These are phyloP conservation scores for Brachionus rubens DNA, from an alignment of 1,140 invertebrate species.

Conservation along the genomic window DNA sequence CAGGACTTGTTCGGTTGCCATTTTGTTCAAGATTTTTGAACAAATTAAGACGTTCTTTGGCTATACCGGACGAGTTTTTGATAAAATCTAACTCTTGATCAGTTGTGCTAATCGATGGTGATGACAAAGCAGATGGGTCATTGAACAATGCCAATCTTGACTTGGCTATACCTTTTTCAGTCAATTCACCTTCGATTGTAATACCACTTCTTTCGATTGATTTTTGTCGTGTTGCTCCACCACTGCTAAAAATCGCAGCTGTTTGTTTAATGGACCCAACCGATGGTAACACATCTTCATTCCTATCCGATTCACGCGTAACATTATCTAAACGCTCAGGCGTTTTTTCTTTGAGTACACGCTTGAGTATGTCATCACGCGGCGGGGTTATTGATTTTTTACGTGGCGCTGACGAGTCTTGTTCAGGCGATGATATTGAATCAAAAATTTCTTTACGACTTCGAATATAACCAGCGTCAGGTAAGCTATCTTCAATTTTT, in stretches of 20 bases:
- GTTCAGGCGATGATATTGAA: background rate
- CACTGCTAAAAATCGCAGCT: slow-evolving; percentile 23
- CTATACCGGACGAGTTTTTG: slow-evolving; percentile 31
- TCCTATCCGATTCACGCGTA: background rate
- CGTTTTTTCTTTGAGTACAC: slow-evolving; percentile 16
- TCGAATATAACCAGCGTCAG: slow-evolving; percentile 24
- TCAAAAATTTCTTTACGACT: background rate
- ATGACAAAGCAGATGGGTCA: background rate
- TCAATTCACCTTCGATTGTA: slow-evolving; percentile 24
- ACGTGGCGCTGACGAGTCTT: background rate
- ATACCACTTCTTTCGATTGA: slow-evolving; percentile 32
- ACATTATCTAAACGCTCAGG: slow-evolving; percentile 21
- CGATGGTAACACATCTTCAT: background rate
- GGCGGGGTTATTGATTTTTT: slow-evolving; percentile 39
- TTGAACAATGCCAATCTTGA: slow-evolving; percentile 33
- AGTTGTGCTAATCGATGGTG: background rate
- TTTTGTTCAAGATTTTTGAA: slow-evolving; percentile 46
- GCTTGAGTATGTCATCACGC: background rate
- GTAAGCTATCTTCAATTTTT: background rate
- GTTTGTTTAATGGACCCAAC: slow-evolving; percentile 35
- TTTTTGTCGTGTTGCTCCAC: background rate
- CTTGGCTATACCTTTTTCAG: slow-evolving; percentile 45
- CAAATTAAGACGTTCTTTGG: slow-evolving; percentile 39
- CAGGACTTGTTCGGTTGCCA: background rate
- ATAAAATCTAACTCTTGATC: slow-evolving; percentile 23